These are phyloP conservation scores for Hestina assimilis DNA, from an alignment of 1,140 invertebrate genomes.

Conservation along the genomic window DNA sequence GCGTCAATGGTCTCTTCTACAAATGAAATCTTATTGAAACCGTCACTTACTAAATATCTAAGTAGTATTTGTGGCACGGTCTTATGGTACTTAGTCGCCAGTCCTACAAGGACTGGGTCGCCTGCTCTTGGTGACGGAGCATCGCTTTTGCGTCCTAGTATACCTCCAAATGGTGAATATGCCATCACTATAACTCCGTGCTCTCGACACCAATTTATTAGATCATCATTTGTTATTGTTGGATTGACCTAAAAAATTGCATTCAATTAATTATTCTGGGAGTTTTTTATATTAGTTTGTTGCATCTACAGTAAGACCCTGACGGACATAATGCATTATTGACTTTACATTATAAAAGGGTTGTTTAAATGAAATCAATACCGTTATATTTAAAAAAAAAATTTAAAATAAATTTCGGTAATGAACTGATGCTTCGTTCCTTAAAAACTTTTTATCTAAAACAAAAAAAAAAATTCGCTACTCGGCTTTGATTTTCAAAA, in stretches of 20 bases:
- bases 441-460: too few relatives aligned
- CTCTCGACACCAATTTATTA: conserved; percentile 49
- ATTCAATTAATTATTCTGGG: too few relatives aligned
- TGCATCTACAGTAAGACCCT: too few relatives aligned
- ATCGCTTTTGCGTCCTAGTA: conserved; percentile 48
- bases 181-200: conserved; percentile 56
- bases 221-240: conserved; percentile 52
- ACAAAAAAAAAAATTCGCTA: too few relatives aligned
- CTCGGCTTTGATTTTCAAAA: too few relatives aligned
- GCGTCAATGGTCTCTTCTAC: too few relatives aligned
- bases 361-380: conserved; percentile 2
- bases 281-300: too few relatives aligned
- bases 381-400: not conserved
- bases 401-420: too few relatives aligned
- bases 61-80: conserved; percentile 60
- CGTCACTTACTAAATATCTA: conserved; percentile 52
- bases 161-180: conserved; percentile 56
- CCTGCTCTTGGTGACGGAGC: conserved; percentile 47
- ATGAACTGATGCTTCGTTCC: too few relatives aligned
- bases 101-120: conserved; percentile 32
- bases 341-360: too few relatives aligned
- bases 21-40: too few relatives aligned
- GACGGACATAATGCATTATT: too few relatives aligned
- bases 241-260: conserved; percentile 60
- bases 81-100: conserved; percentile 51